phyloP scores from a whole-genome alignment of 1,140 invertebrate genomes.

The Sitobion miscanthi region DNA sequence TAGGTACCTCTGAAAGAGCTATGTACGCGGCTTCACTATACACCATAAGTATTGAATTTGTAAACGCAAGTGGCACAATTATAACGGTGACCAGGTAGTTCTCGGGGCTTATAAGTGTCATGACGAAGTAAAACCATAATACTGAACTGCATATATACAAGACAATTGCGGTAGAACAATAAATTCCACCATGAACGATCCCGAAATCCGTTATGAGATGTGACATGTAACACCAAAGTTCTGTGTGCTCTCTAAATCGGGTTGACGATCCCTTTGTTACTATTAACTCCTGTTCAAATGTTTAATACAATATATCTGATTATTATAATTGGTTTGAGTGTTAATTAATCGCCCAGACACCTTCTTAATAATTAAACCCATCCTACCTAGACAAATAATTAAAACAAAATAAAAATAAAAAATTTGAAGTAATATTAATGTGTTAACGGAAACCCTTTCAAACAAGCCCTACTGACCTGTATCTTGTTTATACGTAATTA shows the following conservation, averaged over 20 bases:
- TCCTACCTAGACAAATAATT: neutral
- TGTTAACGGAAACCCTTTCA: neutral
- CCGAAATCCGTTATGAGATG: constrained; percentile 21
- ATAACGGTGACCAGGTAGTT: neutral
- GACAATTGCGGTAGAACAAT: neutral
- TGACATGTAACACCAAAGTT: constrained; percentile 42
- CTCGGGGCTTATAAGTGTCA: neutral
- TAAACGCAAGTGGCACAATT: neutral
- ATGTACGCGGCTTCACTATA: neutral
- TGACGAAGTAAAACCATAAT: neutral
- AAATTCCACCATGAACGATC: neutral
- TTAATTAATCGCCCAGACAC: neutral
- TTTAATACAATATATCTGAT: neutral
- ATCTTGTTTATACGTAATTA: neutral
- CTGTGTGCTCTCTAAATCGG: neutral
- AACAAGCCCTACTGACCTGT: neutral
- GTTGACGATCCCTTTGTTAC: neutral
- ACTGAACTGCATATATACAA: neutral
- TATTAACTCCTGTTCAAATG: neutral
- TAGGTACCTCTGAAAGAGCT: neutral
- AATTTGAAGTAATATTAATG: neutral
- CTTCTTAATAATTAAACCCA: neutral
- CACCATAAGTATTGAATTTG: neutral
- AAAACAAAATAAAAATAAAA: too few relatives aligned
- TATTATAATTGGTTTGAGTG: neutral